Conservation (phyloP, 2,113 vertebrate genomes). For the Oncorhynchus nerka region DNA sequence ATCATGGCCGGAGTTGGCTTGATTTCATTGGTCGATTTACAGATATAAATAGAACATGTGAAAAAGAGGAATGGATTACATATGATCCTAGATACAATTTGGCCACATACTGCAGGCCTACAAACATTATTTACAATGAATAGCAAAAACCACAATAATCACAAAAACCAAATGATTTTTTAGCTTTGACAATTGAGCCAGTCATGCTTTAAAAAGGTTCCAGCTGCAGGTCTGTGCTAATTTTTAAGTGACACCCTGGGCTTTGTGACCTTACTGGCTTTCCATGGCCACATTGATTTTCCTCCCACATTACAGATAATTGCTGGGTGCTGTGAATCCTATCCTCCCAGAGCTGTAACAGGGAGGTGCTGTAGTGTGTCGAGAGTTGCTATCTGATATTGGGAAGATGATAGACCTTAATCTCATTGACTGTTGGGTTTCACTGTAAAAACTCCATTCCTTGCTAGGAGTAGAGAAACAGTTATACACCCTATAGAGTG, state of each 20-base stretch:
- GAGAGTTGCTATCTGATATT: conserved; percentile 63
- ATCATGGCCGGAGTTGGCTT: no score
- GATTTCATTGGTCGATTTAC: no score
- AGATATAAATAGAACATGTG: no score
- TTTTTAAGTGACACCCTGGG: conserved; percentile 58
- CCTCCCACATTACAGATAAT: conserved; percentile 85
- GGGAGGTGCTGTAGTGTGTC: conserved; percentile 65
- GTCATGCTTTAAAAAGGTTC: background rate
- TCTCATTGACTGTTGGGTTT: conserved; percentile 45
- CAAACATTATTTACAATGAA: no score
- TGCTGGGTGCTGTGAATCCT: conserved; percentile 83
- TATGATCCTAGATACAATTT: no score
- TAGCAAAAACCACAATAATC: no score
- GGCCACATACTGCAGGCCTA: no score
- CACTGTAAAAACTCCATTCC: background rate
- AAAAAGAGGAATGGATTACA: no score
- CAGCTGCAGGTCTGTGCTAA: conserved; percentile 38
- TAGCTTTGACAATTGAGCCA: background rate
- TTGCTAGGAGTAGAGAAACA: background rate
- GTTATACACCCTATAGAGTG: no score
- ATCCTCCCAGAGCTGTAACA: conserved; percentile 78
- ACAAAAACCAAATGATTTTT: background rate
- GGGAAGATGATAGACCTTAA: conserved; percentile 63
- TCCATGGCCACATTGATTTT: conserved; percentile 82
- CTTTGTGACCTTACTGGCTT: conserved; percentile 78